These are phyloP conservation scores for Caenorhabditis sulstoni DNA, from an alignment of 2,888 invertebrate species.

Conservation along the genomic window DNA sequence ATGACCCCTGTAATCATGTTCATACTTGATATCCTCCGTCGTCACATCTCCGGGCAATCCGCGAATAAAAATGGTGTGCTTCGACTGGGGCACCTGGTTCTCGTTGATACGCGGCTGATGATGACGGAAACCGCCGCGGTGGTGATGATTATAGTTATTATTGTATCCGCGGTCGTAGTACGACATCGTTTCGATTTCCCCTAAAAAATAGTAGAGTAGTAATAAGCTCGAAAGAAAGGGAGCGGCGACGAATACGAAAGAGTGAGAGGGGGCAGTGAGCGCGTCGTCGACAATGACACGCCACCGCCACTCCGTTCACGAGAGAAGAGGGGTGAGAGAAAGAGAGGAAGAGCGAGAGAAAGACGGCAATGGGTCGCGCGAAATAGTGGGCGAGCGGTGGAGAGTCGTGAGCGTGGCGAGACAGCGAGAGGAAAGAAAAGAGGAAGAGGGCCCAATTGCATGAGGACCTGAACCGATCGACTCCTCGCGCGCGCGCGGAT, in stretches of 20 bases:
- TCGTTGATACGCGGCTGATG: constrained; percentile 71
- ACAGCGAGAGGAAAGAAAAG: no score
- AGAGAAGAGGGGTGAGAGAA: neutral
- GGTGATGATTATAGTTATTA: constrained; percentile 1
- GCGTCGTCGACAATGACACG: constrained; percentile 4
- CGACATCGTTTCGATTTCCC: constrained; percentile 15
- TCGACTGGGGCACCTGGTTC: constrained; percentile 77
- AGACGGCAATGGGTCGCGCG: neutral
- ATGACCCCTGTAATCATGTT: neutral
- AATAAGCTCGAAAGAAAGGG: neutral
- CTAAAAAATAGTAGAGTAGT: neutral
- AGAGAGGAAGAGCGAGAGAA: neutral
- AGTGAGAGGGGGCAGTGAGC: neutral
- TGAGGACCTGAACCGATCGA: no score
- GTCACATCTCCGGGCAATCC: constrained; percentile 70
- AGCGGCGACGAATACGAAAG: neutral
- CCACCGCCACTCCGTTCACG: neutral
- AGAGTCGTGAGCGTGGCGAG: no score
- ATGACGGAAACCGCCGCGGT: constrained; percentile 28
- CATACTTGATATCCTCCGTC: constrained; percentile 73
- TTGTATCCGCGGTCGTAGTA: constrained; percentile 19
- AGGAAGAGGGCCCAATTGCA: no score
- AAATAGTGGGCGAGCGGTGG: no score
- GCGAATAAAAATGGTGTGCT: constrained; percentile 75
- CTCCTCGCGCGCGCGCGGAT: neutral